phyloP scores from a whole-genome alignment of 2,888 invertebrate genomes.

The Amphipyra berbera region DNA sequence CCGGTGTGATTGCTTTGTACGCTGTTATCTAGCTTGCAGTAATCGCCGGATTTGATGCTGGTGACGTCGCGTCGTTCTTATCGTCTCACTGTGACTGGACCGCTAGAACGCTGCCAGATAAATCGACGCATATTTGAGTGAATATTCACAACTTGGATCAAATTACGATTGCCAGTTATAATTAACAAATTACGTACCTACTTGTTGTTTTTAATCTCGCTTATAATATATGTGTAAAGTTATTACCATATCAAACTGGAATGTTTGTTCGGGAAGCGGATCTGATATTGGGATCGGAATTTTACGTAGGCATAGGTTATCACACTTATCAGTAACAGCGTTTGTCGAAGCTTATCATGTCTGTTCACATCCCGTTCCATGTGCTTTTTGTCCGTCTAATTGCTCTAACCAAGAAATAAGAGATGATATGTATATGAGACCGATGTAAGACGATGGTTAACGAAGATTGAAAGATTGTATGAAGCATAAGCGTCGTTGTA shows the following conservation, averaged over 20 bases:
- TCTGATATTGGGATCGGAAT: not conserved
- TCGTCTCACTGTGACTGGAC: conserved; percentile 11
- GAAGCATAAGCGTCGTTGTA: not conserved
- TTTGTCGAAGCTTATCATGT: not conserved
- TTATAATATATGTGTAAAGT: not conserved
- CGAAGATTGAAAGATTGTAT: not conserved
- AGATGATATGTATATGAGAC: too few species aligned
- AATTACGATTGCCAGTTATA: not conserved
- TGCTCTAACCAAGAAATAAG: too few species aligned
- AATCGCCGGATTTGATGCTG: not conserved
- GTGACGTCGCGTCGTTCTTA: conserved; percentile 26
- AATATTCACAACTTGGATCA: not conserved
- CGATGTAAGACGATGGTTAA: too few species aligned
- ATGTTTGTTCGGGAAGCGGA: conserved; percentile 10
- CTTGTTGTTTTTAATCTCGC: conserved; percentile 5
- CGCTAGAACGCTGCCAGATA: not conserved
- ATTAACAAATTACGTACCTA: conserved; percentile 1
- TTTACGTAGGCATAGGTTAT: conserved; percentile 7
- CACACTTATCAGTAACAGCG: not conserved
- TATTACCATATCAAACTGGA: not conserved
- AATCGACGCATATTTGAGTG: not conserved
- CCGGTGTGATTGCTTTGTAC: not conserved
- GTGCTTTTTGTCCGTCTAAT: not conserved
- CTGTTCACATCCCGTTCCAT: not conserved
- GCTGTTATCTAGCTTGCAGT: conserved; percentile 26